Evolutionary conservation across 2,888 invertebrate genomes (phyloP).

Genomic region (Eupeodes latifasciatus): DNA sequence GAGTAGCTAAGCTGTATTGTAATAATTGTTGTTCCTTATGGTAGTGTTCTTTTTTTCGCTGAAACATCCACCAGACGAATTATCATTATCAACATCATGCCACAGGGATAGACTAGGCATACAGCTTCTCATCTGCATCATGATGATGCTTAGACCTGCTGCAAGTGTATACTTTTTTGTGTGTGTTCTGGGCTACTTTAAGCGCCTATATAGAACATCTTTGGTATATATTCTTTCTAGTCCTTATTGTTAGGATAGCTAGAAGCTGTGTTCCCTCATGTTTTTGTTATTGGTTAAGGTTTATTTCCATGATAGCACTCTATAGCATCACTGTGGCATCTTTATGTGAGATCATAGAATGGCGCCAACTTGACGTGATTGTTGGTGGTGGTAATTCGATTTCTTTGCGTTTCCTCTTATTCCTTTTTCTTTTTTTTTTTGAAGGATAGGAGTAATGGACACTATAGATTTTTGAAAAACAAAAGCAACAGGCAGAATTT

Average conservation of each 20-base stretch:
- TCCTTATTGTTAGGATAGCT: slow-evolving; percentile 11
- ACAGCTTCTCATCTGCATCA: slow-evolving; percentile 56
- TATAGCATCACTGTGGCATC: slow-evolving; percentile 14
- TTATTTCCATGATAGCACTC: slow-evolving; percentile 13
- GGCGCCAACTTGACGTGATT: slow-evolving; percentile 73
- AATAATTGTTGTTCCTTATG: not conserved
- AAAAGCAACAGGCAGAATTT: slow-evolving; percentile 6
- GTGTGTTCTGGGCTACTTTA: slow-evolving; percentile 2
- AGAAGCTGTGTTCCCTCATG: slow-evolving; percentile 54
- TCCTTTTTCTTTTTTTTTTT: slow-evolving; percentile 1
- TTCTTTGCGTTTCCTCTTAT: slow-evolving; percentile 30
- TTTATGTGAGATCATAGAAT: slow-evolving; percentile 67
- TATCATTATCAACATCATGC: slow-evolving; percentile 50
- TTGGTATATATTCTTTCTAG: slow-evolving; percentile 31
- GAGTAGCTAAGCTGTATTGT: not conserved
- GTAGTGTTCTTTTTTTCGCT: slow-evolving; percentile 1
- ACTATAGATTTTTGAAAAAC: not conserved
- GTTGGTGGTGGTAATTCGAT: slow-evolving; percentile 38
- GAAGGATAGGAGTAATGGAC: not conserved
- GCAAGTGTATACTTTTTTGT: slow-evolving; percentile 1
- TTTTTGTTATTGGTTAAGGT: slow-evolving; percentile 1
- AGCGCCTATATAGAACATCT: not conserved
- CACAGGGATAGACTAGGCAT: too few species aligned
- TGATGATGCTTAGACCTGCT: not conserved
- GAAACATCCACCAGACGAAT: slow-evolving; percentile 50